phyloP scores from a whole-genome alignment of 2,888 invertebrate genomes.

The Chydorus sphaericus region DNA sequence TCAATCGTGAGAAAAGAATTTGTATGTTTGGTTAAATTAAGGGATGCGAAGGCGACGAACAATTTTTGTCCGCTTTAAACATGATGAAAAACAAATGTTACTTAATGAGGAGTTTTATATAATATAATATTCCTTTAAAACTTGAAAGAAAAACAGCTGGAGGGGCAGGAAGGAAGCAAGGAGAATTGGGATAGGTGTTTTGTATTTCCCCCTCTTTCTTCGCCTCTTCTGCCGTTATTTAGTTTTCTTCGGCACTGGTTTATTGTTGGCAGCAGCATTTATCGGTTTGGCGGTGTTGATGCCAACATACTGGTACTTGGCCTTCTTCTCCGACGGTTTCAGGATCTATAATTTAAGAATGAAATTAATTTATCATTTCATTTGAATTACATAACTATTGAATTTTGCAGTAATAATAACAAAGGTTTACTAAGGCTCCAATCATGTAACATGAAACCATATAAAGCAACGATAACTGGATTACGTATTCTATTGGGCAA shows the following conservation, averaged over 20 bases:
- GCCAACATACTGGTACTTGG: constrained; percentile 92
- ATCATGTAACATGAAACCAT: too few relatives aligned
- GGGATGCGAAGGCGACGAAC: too few relatives aligned
- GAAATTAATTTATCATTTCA: not conserved
- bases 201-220: not conserved
- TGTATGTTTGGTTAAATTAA: not conserved
- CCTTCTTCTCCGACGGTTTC: constrained; percentile 99
- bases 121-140: too few relatives aligned
- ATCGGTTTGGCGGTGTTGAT: constrained; percentile 27
- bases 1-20: not conserved
- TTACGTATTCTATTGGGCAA: too few relatives aligned
- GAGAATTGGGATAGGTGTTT: not conserved
- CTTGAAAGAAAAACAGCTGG: too few relatives aligned
- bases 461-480: too few relatives aligned
- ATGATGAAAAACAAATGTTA: too few relatives aligned
- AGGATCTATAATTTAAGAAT: constrained; percentile 54
- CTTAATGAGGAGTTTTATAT: too few relatives aligned
- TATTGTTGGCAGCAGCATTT: not conserved
- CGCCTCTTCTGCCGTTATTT: not conserved
- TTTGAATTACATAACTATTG: not conserved
- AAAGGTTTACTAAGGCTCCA: too few relatives aligned
- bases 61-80: too few relatives aligned
- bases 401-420: not conserved
- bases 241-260: constrained; percentile 7
- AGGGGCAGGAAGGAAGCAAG: too few relatives aligned